These are phyloP conservation scores for Suricata suricatta DNA, from an alignment of 2,113 vertebrate species.

Conservation along the genomic window DNA sequence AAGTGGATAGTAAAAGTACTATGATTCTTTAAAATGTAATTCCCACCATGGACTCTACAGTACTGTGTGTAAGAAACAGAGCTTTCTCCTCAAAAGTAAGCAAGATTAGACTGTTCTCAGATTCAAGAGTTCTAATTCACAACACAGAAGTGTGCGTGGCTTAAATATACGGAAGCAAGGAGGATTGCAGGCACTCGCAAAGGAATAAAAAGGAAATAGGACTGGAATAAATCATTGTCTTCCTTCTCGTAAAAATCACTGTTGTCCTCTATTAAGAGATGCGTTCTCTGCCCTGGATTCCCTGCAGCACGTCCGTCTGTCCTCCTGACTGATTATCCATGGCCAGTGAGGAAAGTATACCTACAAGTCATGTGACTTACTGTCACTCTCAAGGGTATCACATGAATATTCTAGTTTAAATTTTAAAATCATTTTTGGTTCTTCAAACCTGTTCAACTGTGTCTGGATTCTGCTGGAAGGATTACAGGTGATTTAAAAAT, in stretches of 20 bases:
- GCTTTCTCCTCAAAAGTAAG: conserved; percentile 1
- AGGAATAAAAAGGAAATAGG: not conserved
- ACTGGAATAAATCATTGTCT: not conserved
- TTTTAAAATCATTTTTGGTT: not conserved
- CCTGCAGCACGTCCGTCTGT: not conserved
- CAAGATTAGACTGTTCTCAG: not conserved
- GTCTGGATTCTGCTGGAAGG: not conserved
- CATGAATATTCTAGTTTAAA: not conserved
- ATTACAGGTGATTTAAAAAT: conserved; percentile 31
- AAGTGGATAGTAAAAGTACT: conserved; percentile 60
- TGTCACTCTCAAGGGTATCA: not conserved
- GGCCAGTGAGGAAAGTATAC: not conserved
- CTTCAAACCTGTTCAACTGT: not conserved
- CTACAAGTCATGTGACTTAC: not conserved
- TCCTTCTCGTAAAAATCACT: not conserved
- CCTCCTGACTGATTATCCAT: not conserved
- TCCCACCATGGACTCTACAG: conserved; percentile 8
- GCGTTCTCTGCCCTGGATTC: not conserved
- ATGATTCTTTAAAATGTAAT: conserved; percentile 48
- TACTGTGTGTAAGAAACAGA: not conserved
- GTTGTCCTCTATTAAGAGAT: not conserved
- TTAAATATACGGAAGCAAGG: not conserved
- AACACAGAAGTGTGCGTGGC: not conserved
- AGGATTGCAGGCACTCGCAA: not conserved
- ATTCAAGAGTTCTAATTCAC: not conserved